Evolutionary conservation across 2,113 vertebrate genomes (phyloP), one percentile per base, ranked within the genome.

Genomic region (Thalassarche chlororhynchos): DNA sequence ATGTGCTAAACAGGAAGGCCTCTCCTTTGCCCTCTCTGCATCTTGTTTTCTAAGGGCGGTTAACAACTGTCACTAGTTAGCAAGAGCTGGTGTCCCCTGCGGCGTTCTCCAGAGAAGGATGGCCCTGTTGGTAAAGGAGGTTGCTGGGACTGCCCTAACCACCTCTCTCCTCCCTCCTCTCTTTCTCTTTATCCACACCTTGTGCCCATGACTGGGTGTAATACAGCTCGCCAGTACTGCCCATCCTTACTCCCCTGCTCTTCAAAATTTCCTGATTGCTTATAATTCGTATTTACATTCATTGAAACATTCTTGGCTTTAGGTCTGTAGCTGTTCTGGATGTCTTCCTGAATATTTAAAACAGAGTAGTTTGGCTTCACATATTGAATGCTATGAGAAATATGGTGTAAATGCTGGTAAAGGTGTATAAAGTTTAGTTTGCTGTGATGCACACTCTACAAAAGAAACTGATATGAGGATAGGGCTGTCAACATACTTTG

Each of bases 141-240:
- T 4, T 62, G 11, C 31, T 52, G 51, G 54, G 16, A 8, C 51
- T 75, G 44, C 31, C 17, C 36, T 34, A 18, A 34, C 12, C 51
- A 40, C 17, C 9, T 47, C 26, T 74, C 28, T 34, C 14, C 16
- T 88, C 28, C 36, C 17, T 78, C 31, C 18, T 78, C 24, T 15
- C 42, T 75, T 9, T 36, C 19, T 66, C 38, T 46, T 32, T n/a
- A 28, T 64, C 12, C 9, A 7, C 18, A n/a, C 29, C 55, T 71
- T 3, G 6, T 71, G 49, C 14, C 24, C 0, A 0, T 29, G 68
- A 36, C 42, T 28, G 26, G 8, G 21, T 61, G 21, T 57, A 66
- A 52, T 23, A 19, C 31, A 16, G 14, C 42, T 44, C 25, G 72
- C 34, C 9, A 17, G 17, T 64, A 4, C 38, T 58, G 24, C 17